Base-by-base conservation (phyloP, 1,140 invertebrate species). In the Dendroctonus ponderosae region DNA sequence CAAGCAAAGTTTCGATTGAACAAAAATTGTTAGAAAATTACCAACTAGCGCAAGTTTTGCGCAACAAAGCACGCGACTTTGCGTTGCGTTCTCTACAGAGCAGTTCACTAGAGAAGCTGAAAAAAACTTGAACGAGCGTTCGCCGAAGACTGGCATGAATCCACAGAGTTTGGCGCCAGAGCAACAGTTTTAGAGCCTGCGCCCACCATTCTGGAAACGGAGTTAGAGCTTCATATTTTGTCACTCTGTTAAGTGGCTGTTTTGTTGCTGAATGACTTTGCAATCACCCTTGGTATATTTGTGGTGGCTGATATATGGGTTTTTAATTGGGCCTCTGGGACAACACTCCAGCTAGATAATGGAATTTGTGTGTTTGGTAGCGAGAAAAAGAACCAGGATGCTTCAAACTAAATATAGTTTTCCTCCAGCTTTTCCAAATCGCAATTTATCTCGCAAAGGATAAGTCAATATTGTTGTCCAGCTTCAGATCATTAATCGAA, bases 121-220 rank as follows among this genome's bases (percentile, higher is more conserved):
- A 44, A 53, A 56, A 63, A 53, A 7, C 15, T 9, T 54, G 41
- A 44, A 37, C 51, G 61, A 46, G n/a, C 51, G 61, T 54, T 52
- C 62, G 62, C n/a, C 39, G 41, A 58, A 12, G 51, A 65, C 62
- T 65, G 62, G 58, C 51, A 58, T 26, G 37, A 58, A 58, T 38
- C 39, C 43, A 58, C 46, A 26, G 52, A 42, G 44, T 65, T n/a
- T 40, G 26, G 54, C 9, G 26, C 26, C 43, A 50, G 53, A 65
- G 62, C 62, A 65, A 65, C 62, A 65, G 62, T 65, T 65, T 65
- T 57, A 40, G 62, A 53, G 62, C 62, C 7, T 65, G 62, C 62
- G 62, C 54, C 5, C 37, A n/a, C 38, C n/a, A 15, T 6, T 9
- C 7, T n/a, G 8, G 6, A 5, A 15, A 9, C 11, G 15, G 39